phyloP scores from a whole-genome alignment of 2,113 vertebrate species.

The Corynorhinus townsendii region DNA sequence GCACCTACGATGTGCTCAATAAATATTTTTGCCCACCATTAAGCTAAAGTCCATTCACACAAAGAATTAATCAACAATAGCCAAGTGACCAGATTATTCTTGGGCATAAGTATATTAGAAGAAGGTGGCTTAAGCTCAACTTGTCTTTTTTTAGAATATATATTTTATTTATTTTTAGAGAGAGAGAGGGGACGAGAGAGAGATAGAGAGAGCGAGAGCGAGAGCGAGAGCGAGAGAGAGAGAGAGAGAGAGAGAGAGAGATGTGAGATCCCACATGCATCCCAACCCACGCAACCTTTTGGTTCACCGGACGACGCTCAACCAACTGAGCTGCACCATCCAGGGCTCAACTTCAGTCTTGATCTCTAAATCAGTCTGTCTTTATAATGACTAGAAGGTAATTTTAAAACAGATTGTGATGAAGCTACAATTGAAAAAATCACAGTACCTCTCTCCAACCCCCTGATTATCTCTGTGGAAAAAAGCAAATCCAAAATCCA shows the following conservation, averaged over 20 bases:
- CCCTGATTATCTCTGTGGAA: not conserved
- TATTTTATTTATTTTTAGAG: no score
- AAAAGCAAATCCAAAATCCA: not conserved
- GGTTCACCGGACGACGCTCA: no score
- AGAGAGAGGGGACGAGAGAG: no score
- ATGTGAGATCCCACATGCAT: no score
- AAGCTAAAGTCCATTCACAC: constrained; percentile 11
- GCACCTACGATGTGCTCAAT: not conserved
- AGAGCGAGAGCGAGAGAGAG: no score
- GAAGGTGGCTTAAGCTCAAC: not conserved
- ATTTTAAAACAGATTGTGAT: constrained; percentile 15
- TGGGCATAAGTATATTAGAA: not conserved
- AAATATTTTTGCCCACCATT: not conserved
- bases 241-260: no score
- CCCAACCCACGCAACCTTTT: no score
- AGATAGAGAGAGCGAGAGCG: no score
- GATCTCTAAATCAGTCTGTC: not conserved
- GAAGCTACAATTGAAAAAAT: constrained; percentile 20
- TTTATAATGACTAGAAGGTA: not conserved
- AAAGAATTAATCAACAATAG: not conserved
- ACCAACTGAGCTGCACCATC: no score
- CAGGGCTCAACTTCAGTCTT: not conserved
- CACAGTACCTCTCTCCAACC: not conserved
- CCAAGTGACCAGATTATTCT: constrained; percentile 8
- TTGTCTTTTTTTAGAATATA: not conserved